A percentile compares a stretch with the other conserved stretches of the same genome.
Evolutionary conservation across 2,888 invertebrate genomes (phyloP).

Genomic region (Caenorhabditis wallacei): DNA sequence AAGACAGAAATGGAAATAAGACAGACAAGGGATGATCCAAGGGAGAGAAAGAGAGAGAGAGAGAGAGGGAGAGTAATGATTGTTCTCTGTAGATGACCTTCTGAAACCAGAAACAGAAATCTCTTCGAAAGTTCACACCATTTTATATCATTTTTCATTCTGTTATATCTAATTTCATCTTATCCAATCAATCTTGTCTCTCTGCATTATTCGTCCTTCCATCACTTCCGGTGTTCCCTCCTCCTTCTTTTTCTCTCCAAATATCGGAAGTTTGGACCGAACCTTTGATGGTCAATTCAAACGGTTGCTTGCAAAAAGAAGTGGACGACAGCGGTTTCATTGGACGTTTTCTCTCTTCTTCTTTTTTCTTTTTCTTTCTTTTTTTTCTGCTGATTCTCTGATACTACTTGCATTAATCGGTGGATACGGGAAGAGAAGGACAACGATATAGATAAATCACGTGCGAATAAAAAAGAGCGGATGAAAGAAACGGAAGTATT

Average conservation of each 20-base stretch:
- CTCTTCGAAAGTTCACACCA: constrained; percentile 32
- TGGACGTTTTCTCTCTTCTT: constrained; percentile 18
- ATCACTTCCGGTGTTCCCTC: constrained; percentile 60
- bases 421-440: constrained; percentile 33
- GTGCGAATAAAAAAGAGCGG: constrained; percentile 29
- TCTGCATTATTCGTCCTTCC: constrained; percentile 29
- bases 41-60: no score
- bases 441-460: constrained; percentile 50
- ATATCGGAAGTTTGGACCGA: constrained; percentile 39
- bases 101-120: constrained; percentile 29
- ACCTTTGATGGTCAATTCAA: constrained; percentile 58
- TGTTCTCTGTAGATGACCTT: constrained; percentile 11
- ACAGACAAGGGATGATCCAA: no score
- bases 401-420: constrained; percentile 42
- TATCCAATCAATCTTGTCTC: constrained; percentile 46
- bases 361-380: neutral
- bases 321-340: constrained; percentile 37
- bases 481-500: constrained; percentile 22
- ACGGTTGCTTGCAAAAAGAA: constrained; percentile 31
- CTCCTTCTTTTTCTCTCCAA: neutral
- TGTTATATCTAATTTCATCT: constrained; percentile 6
- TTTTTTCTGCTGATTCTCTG: constrained; percentile 23
- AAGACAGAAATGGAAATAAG: neutral
- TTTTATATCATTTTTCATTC: neutral
- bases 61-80: neutral